A percentile compares a stretch with the other conserved stretches of the same genome.
These are phyloP conservation scores for Pseudotriccus pelzelni DNA, from an alignment of 2,797 vertebrate species.

Conservation along the genomic window DNA sequence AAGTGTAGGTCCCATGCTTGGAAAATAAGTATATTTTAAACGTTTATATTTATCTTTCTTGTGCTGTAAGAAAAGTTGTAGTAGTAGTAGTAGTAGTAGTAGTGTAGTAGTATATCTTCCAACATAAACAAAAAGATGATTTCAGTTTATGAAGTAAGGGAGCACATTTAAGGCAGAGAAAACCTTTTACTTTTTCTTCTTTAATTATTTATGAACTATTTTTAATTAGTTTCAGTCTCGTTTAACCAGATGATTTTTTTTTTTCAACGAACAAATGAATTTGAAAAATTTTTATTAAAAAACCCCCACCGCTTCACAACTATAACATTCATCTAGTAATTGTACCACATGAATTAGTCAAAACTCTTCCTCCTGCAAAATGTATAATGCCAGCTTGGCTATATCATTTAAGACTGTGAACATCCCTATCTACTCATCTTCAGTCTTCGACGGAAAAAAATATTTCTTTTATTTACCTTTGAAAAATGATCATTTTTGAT, in stretches of 20 bases:
- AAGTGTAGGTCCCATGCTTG: neutral
- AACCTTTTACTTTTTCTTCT: neutral
- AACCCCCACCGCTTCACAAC: accelerated
- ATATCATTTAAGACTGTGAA: neutral
- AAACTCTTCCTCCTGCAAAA: neutral
- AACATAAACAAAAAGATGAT: neutral
- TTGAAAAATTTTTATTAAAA: neutral
- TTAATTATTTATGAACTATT: neutral
- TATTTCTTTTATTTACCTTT: neutral
- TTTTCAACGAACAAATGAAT: neutral
- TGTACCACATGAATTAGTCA: neutral
- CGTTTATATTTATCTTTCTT: neutral
- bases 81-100: neutral
- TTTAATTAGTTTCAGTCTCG: neutral
- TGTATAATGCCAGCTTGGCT: neutral
- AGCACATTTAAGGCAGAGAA: neutral
- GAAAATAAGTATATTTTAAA: neutral
- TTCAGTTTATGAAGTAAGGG: neutral
- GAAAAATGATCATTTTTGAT: neutral
- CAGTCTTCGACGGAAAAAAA: neutral
- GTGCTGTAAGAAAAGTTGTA: neutral
- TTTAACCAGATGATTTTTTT: neutral
- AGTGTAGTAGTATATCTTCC: neutral
- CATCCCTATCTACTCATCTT: neutral
- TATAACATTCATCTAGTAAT: neutral